phyloP scores from a whole-genome alignment of 2,797 vertebrate genomes.

The Oceanodroma leucorhoa region DNA sequence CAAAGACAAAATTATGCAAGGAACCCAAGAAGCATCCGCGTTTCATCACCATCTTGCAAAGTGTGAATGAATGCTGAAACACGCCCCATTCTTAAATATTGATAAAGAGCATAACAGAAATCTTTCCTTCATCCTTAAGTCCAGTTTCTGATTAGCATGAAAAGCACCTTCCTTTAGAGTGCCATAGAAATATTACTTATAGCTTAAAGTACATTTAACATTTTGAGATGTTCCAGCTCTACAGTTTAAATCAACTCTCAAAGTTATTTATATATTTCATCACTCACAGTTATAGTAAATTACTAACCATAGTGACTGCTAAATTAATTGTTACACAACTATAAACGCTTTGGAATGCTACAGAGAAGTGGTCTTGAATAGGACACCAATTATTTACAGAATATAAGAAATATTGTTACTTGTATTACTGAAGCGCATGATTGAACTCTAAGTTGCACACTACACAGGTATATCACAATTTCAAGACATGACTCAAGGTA shows the following conservation, averaged over 20 bases:
- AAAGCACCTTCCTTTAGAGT: not conserved
- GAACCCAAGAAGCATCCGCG: not conserved
- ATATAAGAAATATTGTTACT: not conserved
- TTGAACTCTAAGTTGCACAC: not conserved
- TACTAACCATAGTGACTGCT: not conserved
- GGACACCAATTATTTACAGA: not conserved
- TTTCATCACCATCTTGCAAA: not conserved
- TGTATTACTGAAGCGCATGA: not conserved
- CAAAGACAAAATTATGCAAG: not conserved
- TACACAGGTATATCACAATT: not conserved
- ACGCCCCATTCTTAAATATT: not conserved
- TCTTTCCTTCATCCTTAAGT: not conserved
- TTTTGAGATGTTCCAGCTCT: not conserved
- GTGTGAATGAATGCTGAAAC: not conserved
- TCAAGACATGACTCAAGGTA: not conserved
- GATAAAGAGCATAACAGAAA: not conserved
- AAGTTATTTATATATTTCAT: not conserved
- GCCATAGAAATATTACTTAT: not conserved
- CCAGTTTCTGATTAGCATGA: not conserved
- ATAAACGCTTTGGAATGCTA: not conserved
- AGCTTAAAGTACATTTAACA: not conserved
- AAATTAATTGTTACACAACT: not conserved
- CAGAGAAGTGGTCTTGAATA: not conserved
- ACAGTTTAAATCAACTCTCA: not conserved
- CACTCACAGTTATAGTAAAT: not conserved